phyloP scores from a whole-genome alignment of 2,888 invertebrate species.

The Caenorhabditis imperialis region DNA sequence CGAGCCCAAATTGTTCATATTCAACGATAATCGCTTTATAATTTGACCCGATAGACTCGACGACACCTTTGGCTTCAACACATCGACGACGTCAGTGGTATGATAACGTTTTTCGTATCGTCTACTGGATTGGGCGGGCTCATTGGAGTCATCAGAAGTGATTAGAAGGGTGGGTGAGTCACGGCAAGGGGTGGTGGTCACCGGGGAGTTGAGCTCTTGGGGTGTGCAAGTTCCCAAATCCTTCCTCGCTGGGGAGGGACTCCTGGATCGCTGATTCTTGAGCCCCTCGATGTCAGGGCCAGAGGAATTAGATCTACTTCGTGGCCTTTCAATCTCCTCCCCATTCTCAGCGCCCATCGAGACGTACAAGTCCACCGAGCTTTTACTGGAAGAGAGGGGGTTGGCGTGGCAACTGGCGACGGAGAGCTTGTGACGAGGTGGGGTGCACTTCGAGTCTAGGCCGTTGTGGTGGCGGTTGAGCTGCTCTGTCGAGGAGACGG shows the following conservation, averaged over 20 bases:
- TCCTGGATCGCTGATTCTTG: conserved; percentile 53
- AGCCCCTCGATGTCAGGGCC: conserved; percentile 62
- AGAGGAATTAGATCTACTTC: conserved; percentile 66
- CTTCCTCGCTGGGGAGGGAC: conserved; percentile 49
- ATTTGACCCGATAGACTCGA: conserved; percentile 56
- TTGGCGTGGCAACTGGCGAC: conserved; percentile 63
- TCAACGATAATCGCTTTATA: conserved; percentile 68
- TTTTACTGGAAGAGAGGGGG: conserved; percentile 62
- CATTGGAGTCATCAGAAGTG: conserved; percentile 55
- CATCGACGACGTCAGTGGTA: conserved; percentile 83
- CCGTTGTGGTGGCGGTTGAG: conserved; percentile 62
- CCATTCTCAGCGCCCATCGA: conserved; percentile 46
- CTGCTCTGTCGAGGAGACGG: conserved; percentile 71
- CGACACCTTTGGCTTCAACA: conserved; percentile 64
- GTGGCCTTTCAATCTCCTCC: conserved; percentile 28
- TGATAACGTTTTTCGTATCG: conserved; percentile 68
- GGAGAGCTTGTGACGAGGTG: conserved; percentile 60
- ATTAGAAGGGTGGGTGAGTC: conserved; percentile 56
- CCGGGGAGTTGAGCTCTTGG: conserved; percentile 14
- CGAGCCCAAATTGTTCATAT: conserved; percentile 63
- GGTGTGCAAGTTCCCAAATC: conserved; percentile 14
- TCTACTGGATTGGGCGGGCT: conserved; percentile 49
- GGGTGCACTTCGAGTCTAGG: conserved; percentile 28
- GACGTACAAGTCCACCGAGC: conserved; percentile 66
- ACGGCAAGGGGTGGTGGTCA: conserved; percentile 28